These are phyloP conservation scores for Accipiter virgatus DNA, from an alignment of 2,113 vertebrate genomes.

Conservation along the genomic window DNA sequence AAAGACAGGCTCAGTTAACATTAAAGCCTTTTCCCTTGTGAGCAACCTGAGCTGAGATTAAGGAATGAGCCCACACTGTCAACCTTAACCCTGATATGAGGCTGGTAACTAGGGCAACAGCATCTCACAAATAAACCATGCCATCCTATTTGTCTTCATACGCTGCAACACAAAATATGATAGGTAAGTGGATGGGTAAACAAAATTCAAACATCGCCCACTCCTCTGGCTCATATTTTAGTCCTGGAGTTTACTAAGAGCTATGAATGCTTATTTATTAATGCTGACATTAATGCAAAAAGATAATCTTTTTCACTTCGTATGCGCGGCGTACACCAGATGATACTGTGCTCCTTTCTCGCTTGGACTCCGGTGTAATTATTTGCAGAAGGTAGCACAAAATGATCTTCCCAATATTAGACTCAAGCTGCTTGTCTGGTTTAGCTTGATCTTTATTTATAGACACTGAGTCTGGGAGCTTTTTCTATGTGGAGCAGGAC, in stretches of 20 bases:
- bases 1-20: conserved; percentile 50
- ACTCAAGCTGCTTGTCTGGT: conserved; percentile 56
- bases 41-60: conserved; percentile 62
- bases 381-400: conserved; percentile 43
- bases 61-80: conserved; percentile 53
- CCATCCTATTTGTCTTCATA: not conserved
- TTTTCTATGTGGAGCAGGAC: conserved; percentile 32
- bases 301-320: not conserved
- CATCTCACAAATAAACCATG: conserved; percentile 21
- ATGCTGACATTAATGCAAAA: not conserved
- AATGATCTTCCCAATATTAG: conserved; percentile 44
- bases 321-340: not conserved
- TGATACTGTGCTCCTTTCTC: not conserved
- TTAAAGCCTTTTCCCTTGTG: conserved; percentile 43
- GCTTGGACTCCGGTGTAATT: not conserved
- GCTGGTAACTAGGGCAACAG: conserved; percentile 62
- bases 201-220: not conserved
- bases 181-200: not conserved
- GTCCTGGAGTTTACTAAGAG: not conserved
- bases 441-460: conserved; percentile 63
- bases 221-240: not conserved
- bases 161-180: not conserved
- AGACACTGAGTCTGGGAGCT: not conserved
- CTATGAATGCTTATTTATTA: conserved; percentile 4
- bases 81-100: conserved; percentile 52